Conservation (phyloP, 2,797 vertebrate genomes). For the Molossus molossus region DNA sequence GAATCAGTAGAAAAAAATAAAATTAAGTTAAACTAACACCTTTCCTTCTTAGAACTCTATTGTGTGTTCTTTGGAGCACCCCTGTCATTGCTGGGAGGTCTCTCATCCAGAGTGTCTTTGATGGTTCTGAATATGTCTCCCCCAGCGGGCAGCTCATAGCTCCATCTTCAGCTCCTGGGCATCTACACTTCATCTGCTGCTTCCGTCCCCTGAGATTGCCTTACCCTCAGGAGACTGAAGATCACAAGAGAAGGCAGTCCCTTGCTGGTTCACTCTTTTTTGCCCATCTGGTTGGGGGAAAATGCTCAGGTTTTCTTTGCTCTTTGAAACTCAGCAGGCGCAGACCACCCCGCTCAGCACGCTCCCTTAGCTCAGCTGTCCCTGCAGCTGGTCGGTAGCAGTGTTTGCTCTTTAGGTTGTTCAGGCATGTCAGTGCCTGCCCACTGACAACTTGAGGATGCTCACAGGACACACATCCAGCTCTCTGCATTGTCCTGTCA, state of each 20-base stretch:
- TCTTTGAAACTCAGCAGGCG: background rate
- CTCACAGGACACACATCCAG: background rate
- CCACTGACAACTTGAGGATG: background rate
- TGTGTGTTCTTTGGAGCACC: background rate
- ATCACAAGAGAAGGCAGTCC: background rate
- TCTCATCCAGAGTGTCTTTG: background rate
- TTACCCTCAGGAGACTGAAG: background rate
- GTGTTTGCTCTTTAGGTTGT: background rate
- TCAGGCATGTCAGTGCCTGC: background rate
- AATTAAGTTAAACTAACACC: slow-evolving; percentile 1
- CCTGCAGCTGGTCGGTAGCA: background rate
- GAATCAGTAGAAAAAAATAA: background rate
- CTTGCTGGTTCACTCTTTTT: background rate
- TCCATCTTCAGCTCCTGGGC: background rate
- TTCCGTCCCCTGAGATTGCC: background rate
- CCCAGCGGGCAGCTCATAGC: background rate
- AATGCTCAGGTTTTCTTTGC: background rate
- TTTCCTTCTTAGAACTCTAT: background rate
- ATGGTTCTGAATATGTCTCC: background rate
- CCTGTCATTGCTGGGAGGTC: background rate
- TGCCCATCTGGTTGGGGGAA: background rate
- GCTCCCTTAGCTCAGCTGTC: background rate
- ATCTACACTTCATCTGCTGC: background rate
- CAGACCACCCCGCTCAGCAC: background rate
- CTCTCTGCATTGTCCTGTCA: background rate